Base-by-base conservation (phyloP, 2,113 vertebrate species). In the Dromaius novaehollandiae region DNA sequence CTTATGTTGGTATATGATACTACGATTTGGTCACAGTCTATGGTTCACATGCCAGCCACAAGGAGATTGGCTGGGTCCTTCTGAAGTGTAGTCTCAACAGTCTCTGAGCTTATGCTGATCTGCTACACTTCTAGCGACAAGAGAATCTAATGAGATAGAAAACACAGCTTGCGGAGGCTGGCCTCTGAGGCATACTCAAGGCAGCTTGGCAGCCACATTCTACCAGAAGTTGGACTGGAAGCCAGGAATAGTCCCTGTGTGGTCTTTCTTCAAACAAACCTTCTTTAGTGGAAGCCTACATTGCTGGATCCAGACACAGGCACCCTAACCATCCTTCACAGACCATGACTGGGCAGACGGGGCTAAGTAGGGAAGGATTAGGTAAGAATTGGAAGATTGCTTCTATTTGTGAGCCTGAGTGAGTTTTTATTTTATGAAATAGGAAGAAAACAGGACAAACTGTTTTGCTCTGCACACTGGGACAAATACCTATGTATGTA, bases 401-500 rank as follows among this genome's bases (percentile, higher is more conserved):
- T 83, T 77, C 16, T 63, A 4, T 20, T 55, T 73, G 16, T 3
- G 7, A 95, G n/a, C 28, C 48, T 32, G 19, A 74, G 6, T 30
- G n/a, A 9, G 10, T n/a, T 83, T 56, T 46, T 48, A 11, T 24
- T 50, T 81, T 81, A 81, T 40, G 15, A 84, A 93, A 84, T 5
- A 26, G 10, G 13, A 5, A 46, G 16, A 38, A 65, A 34, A 9
- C 3, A 46, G 34, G 40, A 40, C 77, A 84, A 74, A 63, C 8
- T 17, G 9, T 51, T 14, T 17, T 81, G 19, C 46, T 75, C 9
- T 75, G 46, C 28, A 55, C 34, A 28, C 5, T 34, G 20, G 12
- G 30, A 20, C 14, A 80, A 77, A 89, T 34, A 55, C 7, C 55
- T 83, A 15, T 1, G 3, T 8, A 48, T 0, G 1, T 4, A 1